Evolutionary conservation across 2,797 vertebrate species (phyloP), one percentile per base, ranked within the genome.

Genomic region (Onychomys arenicola): DNA sequence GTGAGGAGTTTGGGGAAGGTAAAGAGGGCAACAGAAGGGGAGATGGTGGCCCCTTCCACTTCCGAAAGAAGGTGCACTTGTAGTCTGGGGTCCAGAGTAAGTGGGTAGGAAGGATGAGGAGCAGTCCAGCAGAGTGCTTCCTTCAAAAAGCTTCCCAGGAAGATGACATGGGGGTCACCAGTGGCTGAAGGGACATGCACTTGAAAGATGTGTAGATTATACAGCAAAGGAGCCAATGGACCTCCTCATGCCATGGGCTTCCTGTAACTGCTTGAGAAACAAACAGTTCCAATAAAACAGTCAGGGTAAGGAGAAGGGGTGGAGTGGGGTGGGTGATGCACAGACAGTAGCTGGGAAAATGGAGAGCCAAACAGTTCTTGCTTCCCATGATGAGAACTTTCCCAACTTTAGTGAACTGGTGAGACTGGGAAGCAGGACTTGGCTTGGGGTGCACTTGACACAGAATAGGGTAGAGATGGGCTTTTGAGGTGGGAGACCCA

Each of bases 251-350:
- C 96, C 78, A 2, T 12, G n/a, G 61, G 89, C 91, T 98, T 98
- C 96, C 97, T 98, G 98, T 96, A 98, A 98, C 91, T 97, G 82
- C 96, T 97, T 90, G 95, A 96, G 96, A 97, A 97, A 95, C 97
- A 97, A 97, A 95, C 92, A 95, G 83, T 98, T 98, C 95, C 97
- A 97, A 97, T 98, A 97, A 98, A 81, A 78, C 55, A 77, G 89
- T 52, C 9, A 5, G 94, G 94, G 90, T 63, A 91, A 85, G 81
- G 92, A 87, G 92, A 96, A 96, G 76, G 90, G 76, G 82, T 69
- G 61, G 89, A 17, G 43, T 43, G 32, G 89, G 90, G 76, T 67
- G 55, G 55, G 46, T 40, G 91, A 82, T 34, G 52, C n/a, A 46
- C 86, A 87, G 12, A 13, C 0, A 93, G 86, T 19, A 75, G 89